Evolutionary conservation across 2,113 vertebrate species (phyloP), one percentile per base, ranked within the genome.

Genomic region (Sprattus sprattus): DNA sequence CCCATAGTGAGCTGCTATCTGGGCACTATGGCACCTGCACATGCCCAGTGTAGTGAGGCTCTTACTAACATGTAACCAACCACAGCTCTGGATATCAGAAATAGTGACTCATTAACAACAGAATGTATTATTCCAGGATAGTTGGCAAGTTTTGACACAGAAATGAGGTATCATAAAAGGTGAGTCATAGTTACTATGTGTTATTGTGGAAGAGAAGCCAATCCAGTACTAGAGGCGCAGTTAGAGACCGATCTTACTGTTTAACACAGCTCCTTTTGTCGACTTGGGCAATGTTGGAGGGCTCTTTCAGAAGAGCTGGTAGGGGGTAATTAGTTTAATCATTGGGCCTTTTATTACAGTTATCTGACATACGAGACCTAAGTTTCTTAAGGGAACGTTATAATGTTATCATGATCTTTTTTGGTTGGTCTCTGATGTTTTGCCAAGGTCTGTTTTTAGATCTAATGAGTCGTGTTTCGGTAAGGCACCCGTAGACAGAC

Each of bases 401-500:
- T 25, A 64, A 8, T n/a, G n/a, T 25, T 64, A 39, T 39, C 39
- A 39, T 39, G 39, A 39, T 39, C 39, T 7, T 64, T 22, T 22
- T 64, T n/a, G 6, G 20, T n/a, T 64, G 6, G 60, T 11, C 8
- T 64, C 60, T 64, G 60, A 25, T 64, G 60, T 64, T 25, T 2
- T 64, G 60, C 60, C 18, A 64, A 64, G 60, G n/a, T 64, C 3
- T 64, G 60, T 25, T n/a, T n/a, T 25, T 22, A 64, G 60, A 64
- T 64, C 20, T 25, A 64, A 64, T 64, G 60, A 64, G 20, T 64
- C n/a, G 60, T 64, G 20, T 64, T 64, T 64, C 1, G 22, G 60
- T n/a, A n/a, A n/a, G 60, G 11, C 16, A 13, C n/a, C 64, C 83
- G 85, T 45, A 84, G 83, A 85, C 57, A 88, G 85, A 85, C 60